Percentiles rank a stretch among this genome's conserved stretches.
phyloP scores from a whole-genome alignment of 2,113 vertebrate genomes.

The Silurus asotus region DNA sequence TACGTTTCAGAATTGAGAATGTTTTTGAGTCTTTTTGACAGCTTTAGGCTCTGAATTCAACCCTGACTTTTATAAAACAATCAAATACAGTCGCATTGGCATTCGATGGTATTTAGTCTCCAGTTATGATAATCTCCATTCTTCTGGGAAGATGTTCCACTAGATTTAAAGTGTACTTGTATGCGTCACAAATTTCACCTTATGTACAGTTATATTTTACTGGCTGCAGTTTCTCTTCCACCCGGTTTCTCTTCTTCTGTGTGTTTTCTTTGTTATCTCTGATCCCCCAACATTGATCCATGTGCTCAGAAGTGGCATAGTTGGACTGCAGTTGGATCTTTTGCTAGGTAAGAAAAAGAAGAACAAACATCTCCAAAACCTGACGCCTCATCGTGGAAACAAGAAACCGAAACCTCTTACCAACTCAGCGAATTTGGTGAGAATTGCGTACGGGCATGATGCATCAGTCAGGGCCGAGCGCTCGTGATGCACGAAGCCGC shows the following conservation, averaged over 20 bases:
- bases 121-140: too few species aligned
- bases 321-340: not conserved
- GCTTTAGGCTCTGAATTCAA: not conserved
- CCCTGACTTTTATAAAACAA: not conserved
- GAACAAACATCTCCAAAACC: not conserved
- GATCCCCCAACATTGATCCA: not conserved
- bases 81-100: not conserved
- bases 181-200: not conserved
- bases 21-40: not conserved
- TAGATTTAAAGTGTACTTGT: too few species aligned
- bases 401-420: slow-evolving; percentile 6
- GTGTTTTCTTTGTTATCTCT: not conserved
- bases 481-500: slow-evolving; percentile 12
- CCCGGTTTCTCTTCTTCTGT: not conserved
- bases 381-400: slow-evolving; percentile 10
- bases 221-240: not conserved
- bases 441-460: not conserved
- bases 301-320: not conserved
- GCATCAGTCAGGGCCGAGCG: not conserved
- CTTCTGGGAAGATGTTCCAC: too few species aligned
- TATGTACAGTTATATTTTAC: not conserved
- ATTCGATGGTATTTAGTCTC: too few species aligned
- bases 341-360: slow-evolving; percentile 27
- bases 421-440: slow-evolving; percentile 8
- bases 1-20: not conserved